Evolutionary conservation across 2,113 vertebrate genomes (phyloP).

Genomic region (Nothoprocta perdicaria): DNA sequence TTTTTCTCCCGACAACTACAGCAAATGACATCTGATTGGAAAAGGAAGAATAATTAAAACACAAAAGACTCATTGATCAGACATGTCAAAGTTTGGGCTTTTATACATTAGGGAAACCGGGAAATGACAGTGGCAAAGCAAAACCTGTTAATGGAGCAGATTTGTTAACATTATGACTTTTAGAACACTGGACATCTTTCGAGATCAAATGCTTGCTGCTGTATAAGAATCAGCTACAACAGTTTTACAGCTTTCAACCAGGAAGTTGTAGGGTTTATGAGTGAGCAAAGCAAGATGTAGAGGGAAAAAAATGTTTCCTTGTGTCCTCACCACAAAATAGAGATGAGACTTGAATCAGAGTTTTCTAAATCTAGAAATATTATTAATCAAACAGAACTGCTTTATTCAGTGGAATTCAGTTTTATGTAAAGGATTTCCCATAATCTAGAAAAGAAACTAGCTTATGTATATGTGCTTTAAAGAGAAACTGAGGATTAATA

Average conservation of each 20-base stretch:
- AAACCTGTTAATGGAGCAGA: not conserved
- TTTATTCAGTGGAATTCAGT: not conserved
- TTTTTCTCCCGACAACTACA: not conserved
- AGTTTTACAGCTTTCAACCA: not conserved
- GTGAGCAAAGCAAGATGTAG: not conserved
- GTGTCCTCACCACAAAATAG: not conserved
- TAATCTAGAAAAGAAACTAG: not conserved
- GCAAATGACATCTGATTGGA: not conserved
- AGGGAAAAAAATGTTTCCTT: not conserved
- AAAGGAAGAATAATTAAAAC: not conserved
- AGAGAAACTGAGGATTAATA: not conserved
- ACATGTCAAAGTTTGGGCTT: not conserved
- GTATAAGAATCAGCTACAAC: not conserved
- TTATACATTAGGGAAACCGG: not conserved
- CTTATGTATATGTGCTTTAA: not conserved
- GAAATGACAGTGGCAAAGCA: not conserved
- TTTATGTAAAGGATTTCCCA: not conserved
- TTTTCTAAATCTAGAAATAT: not conserved
- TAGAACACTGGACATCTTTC: not conserved
- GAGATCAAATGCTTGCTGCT: not conserved
- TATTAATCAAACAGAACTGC: not conserved
- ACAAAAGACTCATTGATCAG: not conserved
- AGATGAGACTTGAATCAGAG: not conserved
- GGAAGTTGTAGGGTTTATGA: not conserved
- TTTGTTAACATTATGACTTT: not conserved